phyloP scores from a whole-genome alignment of 2,888 invertebrate genomes.

The Mesoligia furuncula region DNA sequence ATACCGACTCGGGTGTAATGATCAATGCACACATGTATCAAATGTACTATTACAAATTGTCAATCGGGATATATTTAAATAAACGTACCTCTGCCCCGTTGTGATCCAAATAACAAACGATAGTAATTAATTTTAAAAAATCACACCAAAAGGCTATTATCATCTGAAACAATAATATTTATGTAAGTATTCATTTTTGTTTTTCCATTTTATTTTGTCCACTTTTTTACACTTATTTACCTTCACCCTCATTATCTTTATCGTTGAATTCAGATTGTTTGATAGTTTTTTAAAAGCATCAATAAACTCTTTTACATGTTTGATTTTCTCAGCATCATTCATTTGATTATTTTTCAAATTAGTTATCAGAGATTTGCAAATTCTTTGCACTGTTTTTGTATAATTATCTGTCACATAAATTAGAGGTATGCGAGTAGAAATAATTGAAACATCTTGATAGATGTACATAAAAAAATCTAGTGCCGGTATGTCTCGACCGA shows the following conservation, averaged over 20 bases:
- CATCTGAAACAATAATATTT: slow-evolving; percentile 14
- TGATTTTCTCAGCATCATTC: slow-evolving; percentile 5
- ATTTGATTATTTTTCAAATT: slow-evolving; percentile 3
- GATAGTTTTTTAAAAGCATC: neutral
- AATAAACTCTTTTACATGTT: neutral
- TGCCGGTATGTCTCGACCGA: rapidly evolving
- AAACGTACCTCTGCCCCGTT: neutral
- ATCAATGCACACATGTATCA: too few species aligned
- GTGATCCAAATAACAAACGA: neutral
- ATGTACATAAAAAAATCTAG: rapidly evolving
- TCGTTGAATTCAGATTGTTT: neutral
- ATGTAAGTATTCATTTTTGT: neutral
- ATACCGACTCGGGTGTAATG: too few species aligned
- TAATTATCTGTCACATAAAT: slow-evolving; percentile 18
- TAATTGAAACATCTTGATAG: neutral
- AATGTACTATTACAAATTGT: too few species aligned
- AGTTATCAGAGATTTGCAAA: slow-evolving; percentile 3
- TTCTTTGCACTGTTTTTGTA: neutral
- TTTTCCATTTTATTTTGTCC: neutral
- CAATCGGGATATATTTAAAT: neutral
- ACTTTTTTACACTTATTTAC: neutral
- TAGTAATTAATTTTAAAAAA: neutral
- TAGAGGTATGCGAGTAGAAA: neutral
- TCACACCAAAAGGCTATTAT: neutral
- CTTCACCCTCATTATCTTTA: slow-evolving; percentile 15